A percentile compares a stretch with the other conserved stretches of the same genome.
phyloP scores from a whole-genome alignment of 2,888 invertebrate genomes.

The Onchidella celtica region DNA sequence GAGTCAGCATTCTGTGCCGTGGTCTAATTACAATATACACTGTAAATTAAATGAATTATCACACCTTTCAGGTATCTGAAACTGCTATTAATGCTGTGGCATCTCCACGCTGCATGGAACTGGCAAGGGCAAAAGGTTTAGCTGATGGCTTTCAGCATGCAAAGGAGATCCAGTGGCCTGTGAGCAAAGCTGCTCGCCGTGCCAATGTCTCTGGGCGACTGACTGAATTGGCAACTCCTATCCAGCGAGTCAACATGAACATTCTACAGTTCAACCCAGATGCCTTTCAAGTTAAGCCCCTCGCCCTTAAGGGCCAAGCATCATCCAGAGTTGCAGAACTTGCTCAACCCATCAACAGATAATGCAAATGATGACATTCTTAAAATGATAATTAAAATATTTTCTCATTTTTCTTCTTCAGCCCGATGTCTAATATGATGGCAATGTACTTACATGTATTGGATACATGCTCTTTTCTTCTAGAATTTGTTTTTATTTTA shows the following conservation, averaged over 20 bases:
- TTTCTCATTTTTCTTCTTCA: too few species aligned
- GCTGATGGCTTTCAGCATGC: constrained; percentile 71
- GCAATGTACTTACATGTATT: too few species aligned
- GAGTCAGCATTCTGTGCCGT: too few species aligned
- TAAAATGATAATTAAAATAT: background rate
- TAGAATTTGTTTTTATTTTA: too few species aligned
- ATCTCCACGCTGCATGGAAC: constrained; percentile 66
- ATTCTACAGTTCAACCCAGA: constrained; percentile 77
- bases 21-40: too few species aligned
- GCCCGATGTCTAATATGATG: too few species aligned
- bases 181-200: constrained; percentile 67
- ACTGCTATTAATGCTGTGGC: constrained; percentile 71
- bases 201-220: constrained; percentile 62
- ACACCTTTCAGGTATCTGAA: constrained; percentile 63
- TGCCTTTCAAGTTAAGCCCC: constrained; percentile 73
- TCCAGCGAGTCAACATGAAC: constrained; percentile 75
- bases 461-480: too few species aligned
- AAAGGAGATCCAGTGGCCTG: constrained; percentile 68
- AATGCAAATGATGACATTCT: constrained; percentile 38
- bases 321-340: constrained; percentile 68
- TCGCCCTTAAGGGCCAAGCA: constrained; percentile 71
- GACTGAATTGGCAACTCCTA: constrained; percentile 67
- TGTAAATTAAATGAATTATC: too few species aligned
- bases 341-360: constrained; percentile 70
- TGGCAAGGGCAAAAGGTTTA: constrained; percentile 68